Base-by-base conservation (phyloP, 1,140 invertebrate species). In the Belonocnema kinseyi region DNA sequence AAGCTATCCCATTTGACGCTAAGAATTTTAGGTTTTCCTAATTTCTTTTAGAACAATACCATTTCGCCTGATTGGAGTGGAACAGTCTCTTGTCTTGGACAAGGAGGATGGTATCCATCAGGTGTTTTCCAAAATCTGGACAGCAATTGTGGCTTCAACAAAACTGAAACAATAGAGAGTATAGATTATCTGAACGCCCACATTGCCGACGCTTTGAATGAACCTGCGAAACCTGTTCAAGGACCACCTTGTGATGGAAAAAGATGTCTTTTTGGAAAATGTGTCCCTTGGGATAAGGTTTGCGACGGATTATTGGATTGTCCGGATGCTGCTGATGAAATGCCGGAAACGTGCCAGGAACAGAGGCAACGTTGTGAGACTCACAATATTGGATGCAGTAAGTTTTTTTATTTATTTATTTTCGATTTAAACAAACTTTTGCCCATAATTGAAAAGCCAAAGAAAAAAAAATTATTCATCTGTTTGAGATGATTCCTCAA, bases 281-380 rank as follows among this genome's bases (percentile, higher is more conserved):
- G 96, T 88, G 83, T 97, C 21, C 82, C 93, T 1, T 89, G 92
- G 54, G 75, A 90, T 8, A 91, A 93, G 72, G 89, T 96, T 46
- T 97, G 96, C 85, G 93, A 98, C 86, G 94, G 94, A 0, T 88
- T 94, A 56, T 84, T 84, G 0, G 93, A 97, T 80, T 98, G 97
- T 89, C 92, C 94, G 85, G 93, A 94, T 82, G 93, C 91, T 19
- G 90, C 88, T 12, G 95, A 96, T 83, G 95, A 96, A 87, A 85
- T 90, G 10, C 72, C 82, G 33, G 78, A 89, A 72, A 85, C 92
- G 6, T 96, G 95, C 82, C 26, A 83, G 8, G 85, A 80, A 75
- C 77, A 78, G 21, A 83, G 84, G 13, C 73, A 83, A 12, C 19
- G 17, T 26, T 88, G 85, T 46, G 83, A 80, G 87, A 92, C 81